These are phyloP conservation scores for Gymnodraco acuticeps DNA, from an alignment of 2,797 vertebrate species.

Conservation along the genomic window DNA sequence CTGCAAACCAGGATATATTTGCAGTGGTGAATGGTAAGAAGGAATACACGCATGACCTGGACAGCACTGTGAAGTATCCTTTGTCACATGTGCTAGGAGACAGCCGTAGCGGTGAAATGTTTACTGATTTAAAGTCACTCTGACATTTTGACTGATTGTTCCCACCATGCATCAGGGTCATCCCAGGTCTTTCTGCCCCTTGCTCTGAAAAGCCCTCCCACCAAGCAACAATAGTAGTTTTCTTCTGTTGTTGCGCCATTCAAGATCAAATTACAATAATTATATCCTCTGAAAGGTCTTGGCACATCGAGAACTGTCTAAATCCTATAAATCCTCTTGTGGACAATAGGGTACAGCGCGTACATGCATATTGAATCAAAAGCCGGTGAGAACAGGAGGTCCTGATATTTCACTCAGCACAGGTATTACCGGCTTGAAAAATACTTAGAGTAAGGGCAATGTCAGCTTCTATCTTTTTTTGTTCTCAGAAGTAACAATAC, in stretches of 20 bases:
- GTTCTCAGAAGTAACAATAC: slow-evolving; percentile 32
- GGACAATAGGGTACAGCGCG: slow-evolving; percentile 41
- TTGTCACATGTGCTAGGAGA: slow-evolving; percentile 52
- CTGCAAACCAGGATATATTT: slow-evolving; percentile 11
- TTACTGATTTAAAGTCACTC: slow-evolving; percentile 60
- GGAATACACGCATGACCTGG: slow-evolving; percentile 43
- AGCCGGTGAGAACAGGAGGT: neutral
- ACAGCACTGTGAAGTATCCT: slow-evolving; percentile 43
- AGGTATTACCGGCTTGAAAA: slow-evolving; percentile 25
- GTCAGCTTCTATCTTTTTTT: slow-evolving; percentile 7
- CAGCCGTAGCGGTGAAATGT: slow-evolving; percentile 48
- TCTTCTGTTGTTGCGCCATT: slow-evolving; percentile 52
- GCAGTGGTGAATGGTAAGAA: slow-evolving; percentile 30
- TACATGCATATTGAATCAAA: slow-evolving; percentile 47
- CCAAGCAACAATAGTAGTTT: slow-evolving; percentile 36
- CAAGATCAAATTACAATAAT: slow-evolving; percentile 68
- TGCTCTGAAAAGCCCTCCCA: slow-evolving; percentile 55
- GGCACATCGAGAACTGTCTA: slow-evolving; percentile 34
- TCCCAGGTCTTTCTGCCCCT: slow-evolving; percentile 50
- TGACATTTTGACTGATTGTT: slow-evolving; percentile 60
- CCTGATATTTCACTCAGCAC: slow-evolving; percentile 15
- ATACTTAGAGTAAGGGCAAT: slow-evolving; percentile 10
- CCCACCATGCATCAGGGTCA: slow-evolving; percentile 53
- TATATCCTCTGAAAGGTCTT: slow-evolving; percentile 50
- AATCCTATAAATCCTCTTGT: slow-evolving; percentile 47